Base-by-base conservation (phyloP, 30 jellyfish, hydroid and myxozoan genomes). In the Haliclystus octoradiatus region DNA sequence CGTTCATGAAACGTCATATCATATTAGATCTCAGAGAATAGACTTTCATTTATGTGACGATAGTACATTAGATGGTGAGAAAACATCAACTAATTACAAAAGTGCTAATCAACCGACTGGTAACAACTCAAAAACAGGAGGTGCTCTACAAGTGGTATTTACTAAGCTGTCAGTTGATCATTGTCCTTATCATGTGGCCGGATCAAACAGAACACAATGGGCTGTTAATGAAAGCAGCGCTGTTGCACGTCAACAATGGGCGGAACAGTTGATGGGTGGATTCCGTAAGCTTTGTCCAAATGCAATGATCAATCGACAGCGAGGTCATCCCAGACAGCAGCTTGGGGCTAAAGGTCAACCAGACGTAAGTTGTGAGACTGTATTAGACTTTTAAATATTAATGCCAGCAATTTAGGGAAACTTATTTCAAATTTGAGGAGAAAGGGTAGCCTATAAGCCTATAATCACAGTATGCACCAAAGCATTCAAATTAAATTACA, bases 31-130 rank as follows among this genome's bases (percentile, higher is more conserved):
- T 3, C 89, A 77, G n/a, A 74, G 88, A 28, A 70, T 89, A 2
- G 98, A 89, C 52, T 62, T 89, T 60, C 98, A 89, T 61, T 61
- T 89, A 47, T 89, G 98, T 57, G 98, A 89, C 71, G 98, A 89
- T 46, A 80, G 85, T 27, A 72, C 93, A 19, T 29, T 89, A 31
- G 77, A 79, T 31, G 93, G 95, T 14, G 70, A 24, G 5, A 49
- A 28, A 40, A 29, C 19, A 71, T 3, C 31, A 31, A 22, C 46
- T 28, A 26, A 23, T 52, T 29, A 57, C 70, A 33, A 47, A 33
- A 40, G 57, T 19, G 57, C 57, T 5, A 40, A 40, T 9, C 19
- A 9, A 19, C 57, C 57, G 9, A 19, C 14, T 19, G n/a, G n/a
- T n/a, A n/a, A n/a, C n/a, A n/a, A n/a, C n/a, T 5, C 9, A 1